phyloP scores from a whole-genome alignment of 2,113 vertebrate species.

The Probosciger aterrimus region DNA sequence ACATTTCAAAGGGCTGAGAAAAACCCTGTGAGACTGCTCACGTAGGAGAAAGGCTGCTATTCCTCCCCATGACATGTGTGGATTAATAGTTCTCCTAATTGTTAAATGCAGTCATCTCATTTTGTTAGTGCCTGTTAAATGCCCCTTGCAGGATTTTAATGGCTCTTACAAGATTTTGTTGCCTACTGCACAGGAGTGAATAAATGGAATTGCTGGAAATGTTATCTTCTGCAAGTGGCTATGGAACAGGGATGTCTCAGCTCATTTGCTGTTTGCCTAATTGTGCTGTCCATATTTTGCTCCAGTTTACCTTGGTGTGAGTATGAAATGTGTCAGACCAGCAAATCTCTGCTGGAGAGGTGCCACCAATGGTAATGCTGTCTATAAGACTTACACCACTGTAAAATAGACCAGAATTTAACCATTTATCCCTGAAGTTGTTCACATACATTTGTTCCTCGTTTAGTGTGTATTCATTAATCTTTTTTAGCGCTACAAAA shows the following conservation, averaged over 20 bases:
- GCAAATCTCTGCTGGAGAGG: not conserved
- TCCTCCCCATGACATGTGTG: not conserved
- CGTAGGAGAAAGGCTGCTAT: not conserved
- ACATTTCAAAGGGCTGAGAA: not conserved
- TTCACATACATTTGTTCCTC: not conserved
- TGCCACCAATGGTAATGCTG: not conserved
- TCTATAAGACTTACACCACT: not conserved
- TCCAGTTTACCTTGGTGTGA: not conserved
- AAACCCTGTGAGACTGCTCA: not conserved
- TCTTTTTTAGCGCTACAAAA: not conserved
- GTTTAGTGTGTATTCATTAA: accelerated
- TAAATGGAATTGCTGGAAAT: not conserved
- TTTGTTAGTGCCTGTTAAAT: not conserved
- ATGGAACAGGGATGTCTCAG: not conserved
- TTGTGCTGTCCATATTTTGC: not conserved
- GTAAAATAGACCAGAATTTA: not conserved
- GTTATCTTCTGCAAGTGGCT: not conserved
- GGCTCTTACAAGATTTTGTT: not conserved
- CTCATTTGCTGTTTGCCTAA: not conserved
- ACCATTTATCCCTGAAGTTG: not conserved
- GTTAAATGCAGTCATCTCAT: not conserved
- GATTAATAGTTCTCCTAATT: not conserved
- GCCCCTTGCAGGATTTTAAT: not conserved
- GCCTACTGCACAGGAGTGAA: not conserved
- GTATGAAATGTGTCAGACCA: not conserved